phyloP scores from a whole-genome alignment of 2,888 invertebrate species.

The Lycocerus yunnanus region DNA sequence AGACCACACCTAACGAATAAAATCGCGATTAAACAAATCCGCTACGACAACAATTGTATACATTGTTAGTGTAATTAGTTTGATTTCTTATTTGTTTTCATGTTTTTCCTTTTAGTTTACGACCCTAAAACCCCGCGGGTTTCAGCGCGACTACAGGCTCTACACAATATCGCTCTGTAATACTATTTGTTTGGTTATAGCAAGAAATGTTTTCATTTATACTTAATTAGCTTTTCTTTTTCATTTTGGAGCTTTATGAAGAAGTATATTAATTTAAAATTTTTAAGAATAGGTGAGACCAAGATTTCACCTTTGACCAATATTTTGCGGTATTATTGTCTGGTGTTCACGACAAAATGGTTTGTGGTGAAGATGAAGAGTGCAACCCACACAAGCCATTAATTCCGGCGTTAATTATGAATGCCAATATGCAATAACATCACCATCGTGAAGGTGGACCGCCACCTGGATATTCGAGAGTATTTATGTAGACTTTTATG shows the following conservation, averaged over 20 bases:
- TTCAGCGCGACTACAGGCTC: not conserved
- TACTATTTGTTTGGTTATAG: not conserved
- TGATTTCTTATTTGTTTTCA: not conserved
- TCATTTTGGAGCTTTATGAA: not conserved
- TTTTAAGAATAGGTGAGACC: not conserved
- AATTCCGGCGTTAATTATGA: slow-evolving; percentile 49
- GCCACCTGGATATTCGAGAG: slow-evolving; percentile 53
- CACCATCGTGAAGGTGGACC: slow-evolving; percentile 43
- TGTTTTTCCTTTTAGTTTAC: not conserved
- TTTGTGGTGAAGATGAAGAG: slow-evolving; percentile 17
- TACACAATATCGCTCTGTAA: not conserved
- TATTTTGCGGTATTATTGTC: slow-evolving; percentile 11
- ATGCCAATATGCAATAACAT: slow-evolving; percentile 49
- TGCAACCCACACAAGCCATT: slow-evolving; percentile 33
- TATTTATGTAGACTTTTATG: slow-evolving; percentile 56
- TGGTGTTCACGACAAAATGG: slow-evolving; percentile 20
- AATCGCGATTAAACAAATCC: too few species aligned
- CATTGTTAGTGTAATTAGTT: not conserved
- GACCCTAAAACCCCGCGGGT: not conserved
- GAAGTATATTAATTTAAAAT: not conserved
- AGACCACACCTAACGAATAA: too few species aligned
- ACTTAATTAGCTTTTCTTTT: not conserved
- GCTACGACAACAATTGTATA: too few species aligned
- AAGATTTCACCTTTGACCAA: not conserved
- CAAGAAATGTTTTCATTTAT: not conserved